Percentiles rank a stretch among this genome's conserved stretches.
Conservation (phyloP, 2,888 invertebrate genomes). For the Hydropsyche betteni region DNA sequence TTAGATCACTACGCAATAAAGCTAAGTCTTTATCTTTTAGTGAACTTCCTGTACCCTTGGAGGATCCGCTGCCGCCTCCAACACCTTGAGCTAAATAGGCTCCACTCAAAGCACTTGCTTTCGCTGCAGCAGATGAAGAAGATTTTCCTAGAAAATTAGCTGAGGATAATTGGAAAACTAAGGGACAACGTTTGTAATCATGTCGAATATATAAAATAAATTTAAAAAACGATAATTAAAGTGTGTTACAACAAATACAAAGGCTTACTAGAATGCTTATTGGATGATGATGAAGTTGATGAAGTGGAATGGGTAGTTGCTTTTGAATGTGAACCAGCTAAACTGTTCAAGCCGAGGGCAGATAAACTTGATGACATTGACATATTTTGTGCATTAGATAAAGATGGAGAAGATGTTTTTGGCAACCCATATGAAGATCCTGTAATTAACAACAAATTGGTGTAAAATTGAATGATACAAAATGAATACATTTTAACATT, state of each 20-base stretch:
- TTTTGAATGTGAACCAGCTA: constrained; percentile 55
- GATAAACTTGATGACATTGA: constrained; percentile 60
- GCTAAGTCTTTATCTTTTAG: constrained; percentile 62
- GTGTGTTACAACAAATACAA: too few relatives aligned
- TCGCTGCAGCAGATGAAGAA: constrained; percentile 51
- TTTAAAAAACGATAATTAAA: neutral
- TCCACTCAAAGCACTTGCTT: constrained; percentile 50
- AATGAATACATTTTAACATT: neutral
- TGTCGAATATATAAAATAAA: neutral
- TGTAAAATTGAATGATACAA: neutral
- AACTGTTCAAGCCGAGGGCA: constrained; percentile 59
- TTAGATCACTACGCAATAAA: constrained; percentile 61
- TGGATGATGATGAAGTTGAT: constrained; percentile 51
- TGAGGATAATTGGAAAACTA: neutral
- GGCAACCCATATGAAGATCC: constrained; percentile 64
- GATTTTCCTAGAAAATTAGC: constrained; percentile 51
- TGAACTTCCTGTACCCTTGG: constrained; percentile 50
- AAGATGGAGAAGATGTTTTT: constrained; percentile 65
- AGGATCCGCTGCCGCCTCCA: constrained; percentile 22
- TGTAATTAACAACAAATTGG: constrained; percentile 53
- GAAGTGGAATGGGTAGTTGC: constrained; percentile 51
- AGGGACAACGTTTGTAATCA: neutral
- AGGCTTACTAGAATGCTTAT: constrained; percentile 42
- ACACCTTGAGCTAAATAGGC: constrained; percentile 48
- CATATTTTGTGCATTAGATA: constrained; percentile 57